Conservation (phyloP, 2,113 vertebrate genomes). For the Apteryx owenii region DNA sequence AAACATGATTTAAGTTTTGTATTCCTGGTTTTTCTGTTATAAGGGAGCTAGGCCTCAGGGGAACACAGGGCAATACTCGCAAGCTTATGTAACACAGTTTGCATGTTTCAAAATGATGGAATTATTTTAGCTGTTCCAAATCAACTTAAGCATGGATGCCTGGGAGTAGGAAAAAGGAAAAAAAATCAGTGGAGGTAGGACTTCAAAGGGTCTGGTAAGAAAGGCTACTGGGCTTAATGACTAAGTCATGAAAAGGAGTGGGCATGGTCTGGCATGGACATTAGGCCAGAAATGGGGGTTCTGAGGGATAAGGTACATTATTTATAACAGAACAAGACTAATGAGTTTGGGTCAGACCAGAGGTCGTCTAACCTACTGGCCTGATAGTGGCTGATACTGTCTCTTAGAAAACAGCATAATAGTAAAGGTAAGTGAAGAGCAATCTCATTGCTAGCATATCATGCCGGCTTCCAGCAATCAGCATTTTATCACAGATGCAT, state of each 20-base stretch:
- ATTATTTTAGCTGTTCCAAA: not conserved
- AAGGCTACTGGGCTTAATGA: not conserved
- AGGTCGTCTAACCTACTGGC: not conserved
- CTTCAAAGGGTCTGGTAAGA: not conserved
- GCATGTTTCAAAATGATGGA: not conserved
- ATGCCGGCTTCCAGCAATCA: not conserved
- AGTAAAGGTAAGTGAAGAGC: not conserved
- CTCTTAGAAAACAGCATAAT: not conserved
- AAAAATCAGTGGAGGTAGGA: fast-evolving
- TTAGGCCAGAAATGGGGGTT: not conserved
- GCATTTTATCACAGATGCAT: not conserved
- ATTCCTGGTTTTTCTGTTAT: not conserved
- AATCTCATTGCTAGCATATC: not conserved
- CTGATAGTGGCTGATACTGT: not conserved
- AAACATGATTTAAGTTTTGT: not conserved
- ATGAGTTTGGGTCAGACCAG: not conserved
- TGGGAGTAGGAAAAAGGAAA: not conserved
- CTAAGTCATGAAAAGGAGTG: not conserved
- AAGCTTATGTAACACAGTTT: not conserved
- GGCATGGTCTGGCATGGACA: not conserved
- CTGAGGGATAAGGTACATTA: not conserved
- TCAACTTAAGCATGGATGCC: not conserved
- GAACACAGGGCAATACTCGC: not conserved
- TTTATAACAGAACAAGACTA: not conserved
- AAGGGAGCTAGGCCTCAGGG: not conserved